Evolutionary conservation across 2,113 vertebrate species (phyloP).

Genomic region (Oxygymnocypris stewartii): DNA sequence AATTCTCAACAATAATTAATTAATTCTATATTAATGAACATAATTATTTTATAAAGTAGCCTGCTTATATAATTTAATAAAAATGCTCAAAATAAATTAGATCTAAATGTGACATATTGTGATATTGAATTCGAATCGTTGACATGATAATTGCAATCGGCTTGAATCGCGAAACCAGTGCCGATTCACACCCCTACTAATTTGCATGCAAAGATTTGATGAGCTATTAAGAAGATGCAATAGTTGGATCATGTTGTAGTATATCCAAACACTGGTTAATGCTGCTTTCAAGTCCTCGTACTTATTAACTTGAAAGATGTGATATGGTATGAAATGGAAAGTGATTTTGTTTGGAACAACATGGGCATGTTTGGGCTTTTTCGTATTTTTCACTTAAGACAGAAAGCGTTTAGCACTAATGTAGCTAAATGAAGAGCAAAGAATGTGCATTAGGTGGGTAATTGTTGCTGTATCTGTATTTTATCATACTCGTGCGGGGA

Average conservation of each 20-base stretch:
- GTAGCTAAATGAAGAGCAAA: neutral
- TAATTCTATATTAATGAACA: too few relatives aligned
- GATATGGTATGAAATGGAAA: neutral
- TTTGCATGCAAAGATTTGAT: neutral
- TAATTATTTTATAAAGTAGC: too few relatives aligned
- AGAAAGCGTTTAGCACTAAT: neutral
- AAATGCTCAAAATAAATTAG: too few relatives aligned
- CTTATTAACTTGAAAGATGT: neutral
- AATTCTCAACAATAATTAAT: too few relatives aligned
- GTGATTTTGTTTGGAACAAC: neutral
- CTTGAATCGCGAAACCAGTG: too few relatives aligned
- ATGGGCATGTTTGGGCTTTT: neutral
- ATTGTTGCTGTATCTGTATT: neutral
- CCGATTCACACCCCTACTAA: too few relatives aligned
- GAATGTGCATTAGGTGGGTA: slow-evolving; percentile 10
- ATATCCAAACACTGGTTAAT: neutral
- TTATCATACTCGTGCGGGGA: neutral
- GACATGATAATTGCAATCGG: too few relatives aligned
- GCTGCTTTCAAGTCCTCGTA: neutral
- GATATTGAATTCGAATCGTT: too few relatives aligned
- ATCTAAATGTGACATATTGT: too few relatives aligned
- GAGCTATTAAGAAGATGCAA: neutral
- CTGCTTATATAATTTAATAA: too few relatives aligned
- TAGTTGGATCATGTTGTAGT: neutral
- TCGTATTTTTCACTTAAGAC: neutral